phyloP scores from a whole-genome alignment of 53 echinoderm and acorn worm species.

The Mesocentrotus franciscanus region DNA sequence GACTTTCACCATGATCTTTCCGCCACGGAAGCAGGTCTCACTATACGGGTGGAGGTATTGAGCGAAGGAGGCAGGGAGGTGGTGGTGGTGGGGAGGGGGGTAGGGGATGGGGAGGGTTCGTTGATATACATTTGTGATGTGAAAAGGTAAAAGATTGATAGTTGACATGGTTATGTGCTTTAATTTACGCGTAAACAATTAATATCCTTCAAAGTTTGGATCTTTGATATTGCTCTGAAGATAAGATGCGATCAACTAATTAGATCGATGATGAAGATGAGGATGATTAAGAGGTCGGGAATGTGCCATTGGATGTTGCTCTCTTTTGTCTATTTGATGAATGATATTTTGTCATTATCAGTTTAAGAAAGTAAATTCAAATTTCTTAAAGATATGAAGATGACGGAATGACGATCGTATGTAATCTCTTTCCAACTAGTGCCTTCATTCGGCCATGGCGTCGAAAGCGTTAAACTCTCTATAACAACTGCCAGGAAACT shows the following conservation, averaged over 20 bases:
- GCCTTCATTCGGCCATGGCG: neutral
- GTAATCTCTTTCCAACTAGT: neutral
- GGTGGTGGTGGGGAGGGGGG: neutral
- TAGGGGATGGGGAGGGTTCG: neutral
- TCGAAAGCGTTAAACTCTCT: neutral
- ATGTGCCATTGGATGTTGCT: too few species aligned
- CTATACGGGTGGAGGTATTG: neutral
- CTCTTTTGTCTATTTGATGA: too few species aligned
- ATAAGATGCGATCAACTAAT: neutral
- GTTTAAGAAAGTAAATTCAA: too few species aligned
- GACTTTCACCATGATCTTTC: constrained; percentile 66
- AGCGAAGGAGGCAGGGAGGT: neutral
- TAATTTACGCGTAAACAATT: neutral
- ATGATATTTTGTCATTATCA: too few species aligned
- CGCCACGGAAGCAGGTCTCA: constrained; percentile 30
- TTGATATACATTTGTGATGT: neutral
- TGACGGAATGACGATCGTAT: neutral
- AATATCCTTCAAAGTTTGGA: neutral
- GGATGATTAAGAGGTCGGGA: neutral
- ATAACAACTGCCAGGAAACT: too few species aligned
- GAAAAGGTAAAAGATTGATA: neutral
- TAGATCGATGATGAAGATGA: neutral
- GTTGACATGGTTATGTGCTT: neutral
- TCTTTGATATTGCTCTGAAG: neutral
- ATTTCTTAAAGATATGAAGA: too few species aligned